Base-by-base conservation (phyloP, 2,113 vertebrate genomes). In the Monarcha castaneiventris region DNA sequence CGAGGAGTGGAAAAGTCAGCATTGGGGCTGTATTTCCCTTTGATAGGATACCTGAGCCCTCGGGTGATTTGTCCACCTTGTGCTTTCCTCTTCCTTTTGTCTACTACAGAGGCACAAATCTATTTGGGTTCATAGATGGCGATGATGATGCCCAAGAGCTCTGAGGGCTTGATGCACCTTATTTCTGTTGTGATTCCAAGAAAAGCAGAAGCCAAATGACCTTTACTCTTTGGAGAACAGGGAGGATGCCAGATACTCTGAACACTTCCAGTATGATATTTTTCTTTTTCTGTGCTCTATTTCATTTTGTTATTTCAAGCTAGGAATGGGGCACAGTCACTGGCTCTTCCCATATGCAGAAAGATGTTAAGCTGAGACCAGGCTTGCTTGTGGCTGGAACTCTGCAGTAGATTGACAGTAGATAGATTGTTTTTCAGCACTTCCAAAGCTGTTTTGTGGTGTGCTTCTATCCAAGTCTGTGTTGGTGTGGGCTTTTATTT, bases 381-480 rank as follows among this genome's bases (percentile, higher is more conserved):
- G 62, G 8, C 35, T 84, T 71, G 26, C 71, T 59, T 75, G 62
- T 67, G 71, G 48, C 56, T 33, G 22, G 48, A 48, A 7, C 41
- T 48, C 41, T 66, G 48, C 18, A 46, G 27, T 8, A 43, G 62
- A 54, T 3, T 86, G 67, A 67, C 11, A 56, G 13, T 21, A 58
- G 43, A 48, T 43, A 41, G 25, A 66, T 18, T 55, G 3, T 10
- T 72, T 75, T 78, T 79, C 52, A 72, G 37, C 20, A 17, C 13
- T 85, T 88, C 26, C 43, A 75, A 33, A 85, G 16, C 79, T 85
- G 17, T 16, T 12, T 6, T n/a, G 39, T 21, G 4, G 8, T 1
- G 8, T 73, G 55, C 54, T 80, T 41, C 48, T 51, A 5, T 29
- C 62, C 3, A 3, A 1, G 1, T 51, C 33, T 67, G 0, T 18